Evolutionary conservation across 2,113 vertebrate genomes (phyloP).

Genomic region (Pithys albifrons): DNA sequence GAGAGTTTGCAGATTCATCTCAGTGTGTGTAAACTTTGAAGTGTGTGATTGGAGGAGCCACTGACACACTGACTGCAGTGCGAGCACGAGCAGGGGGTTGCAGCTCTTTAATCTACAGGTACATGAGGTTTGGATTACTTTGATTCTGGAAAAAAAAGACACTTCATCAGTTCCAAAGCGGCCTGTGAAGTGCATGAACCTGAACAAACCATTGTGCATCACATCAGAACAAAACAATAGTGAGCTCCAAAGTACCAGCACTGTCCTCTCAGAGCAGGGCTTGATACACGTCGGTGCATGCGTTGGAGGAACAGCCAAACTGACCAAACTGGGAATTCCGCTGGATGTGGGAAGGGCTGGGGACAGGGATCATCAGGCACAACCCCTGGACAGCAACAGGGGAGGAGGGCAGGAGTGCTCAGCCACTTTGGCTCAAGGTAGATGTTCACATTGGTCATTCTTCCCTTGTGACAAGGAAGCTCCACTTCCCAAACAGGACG

Average conservation of each 20-base stretch:
- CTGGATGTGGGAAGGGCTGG: background rate
- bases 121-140: slow-evolving; percentile 2
- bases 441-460: background rate
- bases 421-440: background rate
- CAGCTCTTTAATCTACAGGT: slow-evolving; percentile 35
- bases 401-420: background rate
- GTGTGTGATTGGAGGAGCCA: background rate
- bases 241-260: background rate
- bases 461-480: background rate
- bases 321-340: background rate
- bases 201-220: slow-evolving; percentile 8
- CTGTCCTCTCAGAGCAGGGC: background rate
- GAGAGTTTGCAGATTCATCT: background rate
- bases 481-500: background rate
- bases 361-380: background rate
- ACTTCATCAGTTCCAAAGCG: background rate
- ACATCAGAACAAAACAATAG: background rate
- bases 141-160: background rate
- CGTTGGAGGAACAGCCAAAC: background rate
- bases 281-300: rapidly evolving
- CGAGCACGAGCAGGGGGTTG: slow-evolving; percentile 13
- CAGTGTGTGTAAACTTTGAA: background rate
- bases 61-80: background rate
- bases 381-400: rapidly evolving
- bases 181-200: background rate